Conservation (phyloP, 2,888 invertebrate genomes). For the Eristalis intricaria region DNA sequence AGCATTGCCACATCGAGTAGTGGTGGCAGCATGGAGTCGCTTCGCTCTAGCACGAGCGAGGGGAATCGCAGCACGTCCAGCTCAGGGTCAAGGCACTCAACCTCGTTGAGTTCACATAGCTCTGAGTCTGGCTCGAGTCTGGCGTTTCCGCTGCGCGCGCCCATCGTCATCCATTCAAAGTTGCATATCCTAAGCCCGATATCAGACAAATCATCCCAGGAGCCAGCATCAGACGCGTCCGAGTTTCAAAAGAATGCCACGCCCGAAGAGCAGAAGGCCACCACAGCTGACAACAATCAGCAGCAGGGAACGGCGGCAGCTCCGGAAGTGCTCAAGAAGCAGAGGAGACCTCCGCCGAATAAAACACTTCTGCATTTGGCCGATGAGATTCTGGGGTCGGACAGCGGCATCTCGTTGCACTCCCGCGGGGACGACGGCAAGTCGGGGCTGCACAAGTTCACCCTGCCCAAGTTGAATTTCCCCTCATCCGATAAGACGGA, state of each 20-base stretch:
- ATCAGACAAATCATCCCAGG: constrained; percentile 94
- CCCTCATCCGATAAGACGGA: constrained; percentile 81
- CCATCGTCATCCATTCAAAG: constrained; percentile 88
- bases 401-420: constrained; percentile 93
- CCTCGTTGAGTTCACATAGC: constrained; percentile 92
- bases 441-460: constrained; percentile 84
- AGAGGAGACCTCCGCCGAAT: constrained; percentile 86
- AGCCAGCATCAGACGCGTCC: constrained; percentile 91
- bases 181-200: constrained; percentile 94
- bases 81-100: constrained; percentile 91
- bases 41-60: constrained; percentile 93
- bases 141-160: constrained; percentile 85
- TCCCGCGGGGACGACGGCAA: constrained; percentile 89
- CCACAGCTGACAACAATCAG: constrained; percentile 65
- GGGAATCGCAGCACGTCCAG: constrained; percentile 93
- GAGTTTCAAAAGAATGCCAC: constrained; percentile 91
- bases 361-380: constrained; percentile 84
- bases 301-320: constrained; percentile 19
- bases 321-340: constrained; percentile 76
- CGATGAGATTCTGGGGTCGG: constrained; percentile 91
- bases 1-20: constrained; percentile 94
- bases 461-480: constrained; percentile 82
- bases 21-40: constrained; percentile 93
- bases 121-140: constrained; percentile 87
- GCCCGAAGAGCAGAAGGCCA: constrained; percentile 82